These are phyloP conservation scores for Lycophotia porphyrea DNA, from an alignment of 2,888 invertebrate species.

Conservation along the genomic window DNA sequence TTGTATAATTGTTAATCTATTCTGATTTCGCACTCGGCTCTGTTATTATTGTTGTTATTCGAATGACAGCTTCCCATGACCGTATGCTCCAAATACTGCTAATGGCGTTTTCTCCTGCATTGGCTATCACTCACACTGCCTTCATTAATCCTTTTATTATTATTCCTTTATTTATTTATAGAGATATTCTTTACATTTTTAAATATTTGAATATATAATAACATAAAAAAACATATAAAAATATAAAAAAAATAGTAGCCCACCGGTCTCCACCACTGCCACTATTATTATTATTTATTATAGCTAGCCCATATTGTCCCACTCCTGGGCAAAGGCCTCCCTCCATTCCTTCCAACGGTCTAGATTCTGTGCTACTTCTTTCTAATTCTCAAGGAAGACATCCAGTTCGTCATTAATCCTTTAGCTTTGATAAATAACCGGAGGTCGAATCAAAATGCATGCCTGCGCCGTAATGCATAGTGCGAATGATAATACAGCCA, in stretches of 20 bases:
- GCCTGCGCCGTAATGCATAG: slow-evolving; percentile 61
- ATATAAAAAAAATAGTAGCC: too few species aligned
- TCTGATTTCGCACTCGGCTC: slow-evolving; percentile 74
- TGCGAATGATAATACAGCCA: slow-evolving; percentile 68
- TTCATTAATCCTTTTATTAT: slow-evolving; percentile 69
- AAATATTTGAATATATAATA: too few species aligned
- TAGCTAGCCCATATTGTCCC: too few species aligned
- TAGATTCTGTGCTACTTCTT: too few species aligned
- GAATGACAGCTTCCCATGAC: slow-evolving; percentile 84
- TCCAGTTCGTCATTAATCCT: slow-evolving; percentile 69
- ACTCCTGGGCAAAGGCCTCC: too few species aligned
- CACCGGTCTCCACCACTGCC: too few species aligned
- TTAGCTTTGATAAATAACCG: slow-evolving; percentile 69
- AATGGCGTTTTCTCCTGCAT: slow-evolving; percentile 68
- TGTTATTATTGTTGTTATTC: slow-evolving; percentile 78
- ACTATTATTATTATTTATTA: too few species aligned
- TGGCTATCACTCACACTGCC: slow-evolving; percentile 46
- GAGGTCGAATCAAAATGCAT: slow-evolving; percentile 63
- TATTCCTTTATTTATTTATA: too few species aligned
- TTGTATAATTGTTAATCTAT: slow-evolving; percentile 77
- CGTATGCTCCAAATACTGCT: slow-evolving; percentile 83
- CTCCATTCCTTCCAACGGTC: too few species aligned
- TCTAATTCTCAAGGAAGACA: too few species aligned
- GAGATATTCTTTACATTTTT: too few species aligned
- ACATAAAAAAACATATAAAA: too few species aligned